Percentiles rank a stretch among this genome's conserved stretches.
phyloP scores from a whole-genome alignment of 2,888 invertebrate species.

The Pandemis cinnamomeana region DNA sequence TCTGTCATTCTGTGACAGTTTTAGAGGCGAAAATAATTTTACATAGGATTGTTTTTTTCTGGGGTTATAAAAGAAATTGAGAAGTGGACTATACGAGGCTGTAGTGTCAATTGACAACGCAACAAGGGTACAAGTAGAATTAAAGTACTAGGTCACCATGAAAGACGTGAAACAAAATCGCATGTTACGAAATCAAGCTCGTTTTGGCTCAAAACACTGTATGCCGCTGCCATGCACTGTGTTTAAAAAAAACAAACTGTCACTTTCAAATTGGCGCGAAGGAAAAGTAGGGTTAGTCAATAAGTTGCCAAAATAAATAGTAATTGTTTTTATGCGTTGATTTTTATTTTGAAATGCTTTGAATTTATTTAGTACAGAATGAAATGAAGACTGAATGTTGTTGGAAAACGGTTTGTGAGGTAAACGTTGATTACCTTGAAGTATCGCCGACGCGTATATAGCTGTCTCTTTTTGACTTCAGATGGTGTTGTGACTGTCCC shows the following conservation, averaged over 20 bases:
- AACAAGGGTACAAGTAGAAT: conserved; percentile 21
- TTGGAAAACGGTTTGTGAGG: conserved; percentile 70
- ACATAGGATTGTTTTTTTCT: too few species aligned
- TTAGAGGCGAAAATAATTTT: too few species aligned
- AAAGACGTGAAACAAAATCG: conserved; percentile 43
- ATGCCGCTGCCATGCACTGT: conserved; percentile 14
- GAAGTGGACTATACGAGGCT: too few species aligned
- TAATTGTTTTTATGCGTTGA: not conserved
- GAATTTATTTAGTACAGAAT: conserved; percentile 26
- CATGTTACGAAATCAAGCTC: conserved; percentile 64
- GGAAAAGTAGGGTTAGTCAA: conserved; percentile 5
- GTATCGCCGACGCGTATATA: conserved; percentile 53
- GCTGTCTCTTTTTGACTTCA: conserved; percentile 54
- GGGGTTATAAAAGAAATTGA: too few species aligned
- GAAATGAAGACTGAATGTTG: conserved; percentile 51
- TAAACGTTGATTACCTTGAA: conserved; percentile 83
- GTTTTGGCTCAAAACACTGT: conserved; percentile 21
- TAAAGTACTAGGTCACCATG: conserved; percentile 67
- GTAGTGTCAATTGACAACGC: not conserved
- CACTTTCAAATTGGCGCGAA: conserved; percentile 9
- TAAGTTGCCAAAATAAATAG: not conserved
- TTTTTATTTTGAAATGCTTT: not conserved
- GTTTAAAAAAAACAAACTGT: conserved; percentile 22
- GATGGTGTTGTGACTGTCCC: conserved; percentile 53
- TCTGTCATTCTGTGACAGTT: too few species aligned